Evolutionary conservation across 92 coral and sea anemone species (phyloP), one percentile per base, ranked within the genome.

Genomic region (Metridium senile): DNA sequence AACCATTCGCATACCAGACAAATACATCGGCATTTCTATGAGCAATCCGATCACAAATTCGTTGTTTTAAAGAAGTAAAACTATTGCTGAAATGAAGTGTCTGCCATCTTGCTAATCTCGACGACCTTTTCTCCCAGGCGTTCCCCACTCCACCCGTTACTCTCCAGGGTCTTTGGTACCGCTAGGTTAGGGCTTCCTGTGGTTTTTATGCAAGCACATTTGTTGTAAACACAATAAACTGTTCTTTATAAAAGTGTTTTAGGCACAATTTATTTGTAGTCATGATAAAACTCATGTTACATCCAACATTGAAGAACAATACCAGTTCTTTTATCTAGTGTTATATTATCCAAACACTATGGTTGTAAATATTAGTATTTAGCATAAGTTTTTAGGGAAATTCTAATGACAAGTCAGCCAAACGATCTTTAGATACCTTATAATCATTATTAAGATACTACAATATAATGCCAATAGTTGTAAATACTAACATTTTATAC

Each of bases 1-100:
- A 58, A 91, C 97, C 93, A 91, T 91, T 53, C 97, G 90, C 97
- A 91, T 91, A 62, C 97, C 97, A 8, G 97, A 91, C 53, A 85
- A 76, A 75, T 91, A 91, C 97, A 89, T 89, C 52, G 84, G 79
- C 91, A 82, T 76, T 29, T 71, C 31, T 19, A 25, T 52, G 39
- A 34, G 63, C 11, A 56, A 32, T 1, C 1, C 1, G 18, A 16
- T 0, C 31, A 33, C 34, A 70, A 43, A 70, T 43, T 19, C 30
- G 63, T 31, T 52, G 9, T 39, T 20, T 22, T 11, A 19, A 57
- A 23, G 26, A 17, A 29, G n/a, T 49, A 26, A 19, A 49, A 21
- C 18, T 6, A n/a, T n/a, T 2, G 29, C 75, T 26, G 18, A 35
- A 27, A 20, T 39, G 30, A 54, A 72, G 33, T 16, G 45, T 6